Percentiles rank a stretch among this genome's conserved stretches.
Conservation (phyloP, 1,140 invertebrate genomes). For the Neuroterus valhalla region DNA sequence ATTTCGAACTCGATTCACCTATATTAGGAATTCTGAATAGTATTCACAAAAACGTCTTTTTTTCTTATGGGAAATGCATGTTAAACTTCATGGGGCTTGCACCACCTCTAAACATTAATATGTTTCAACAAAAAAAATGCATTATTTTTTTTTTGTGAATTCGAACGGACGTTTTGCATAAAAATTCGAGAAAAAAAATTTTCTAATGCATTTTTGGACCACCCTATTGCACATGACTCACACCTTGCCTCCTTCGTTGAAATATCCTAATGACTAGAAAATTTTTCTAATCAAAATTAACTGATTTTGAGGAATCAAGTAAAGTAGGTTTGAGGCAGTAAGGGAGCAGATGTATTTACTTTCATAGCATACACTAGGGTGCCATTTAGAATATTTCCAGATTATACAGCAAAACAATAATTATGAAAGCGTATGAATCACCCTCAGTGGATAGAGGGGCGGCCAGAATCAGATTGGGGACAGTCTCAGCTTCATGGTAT, state of each 20-base stretch:
- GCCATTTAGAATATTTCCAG: background rate
- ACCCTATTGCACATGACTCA: background rate
- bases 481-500: background rate
- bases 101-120: too few relatives aligned
- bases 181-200: too few relatives aligned
- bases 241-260: background rate
- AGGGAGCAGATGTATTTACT: slow-evolving; percentile 17
- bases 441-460: slow-evolving; percentile 45
- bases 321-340: background rate
- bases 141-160: too few relatives aligned
- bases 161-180: too few relatives aligned
- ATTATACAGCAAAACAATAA: slow-evolving; percentile 45
- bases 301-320: background rate
- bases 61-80: too few relatives aligned
- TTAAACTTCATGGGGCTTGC: too few relatives aligned
- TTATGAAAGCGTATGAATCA: slow-evolving; percentile 68
- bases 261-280: background rate
- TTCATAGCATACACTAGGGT: background rate
- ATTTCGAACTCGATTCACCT: too few relatives aligned
- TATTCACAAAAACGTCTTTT: too few relatives aligned
- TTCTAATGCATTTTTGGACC: too few relatives aligned
- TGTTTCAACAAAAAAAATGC: too few relatives aligned
- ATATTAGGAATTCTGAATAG: too few relatives aligned
- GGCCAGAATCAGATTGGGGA: background rate
- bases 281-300: background rate